Evolutionary conservation across 2,797 vertebrate species (phyloP).

Genomic region (Anguilla anguilla): DNA sequence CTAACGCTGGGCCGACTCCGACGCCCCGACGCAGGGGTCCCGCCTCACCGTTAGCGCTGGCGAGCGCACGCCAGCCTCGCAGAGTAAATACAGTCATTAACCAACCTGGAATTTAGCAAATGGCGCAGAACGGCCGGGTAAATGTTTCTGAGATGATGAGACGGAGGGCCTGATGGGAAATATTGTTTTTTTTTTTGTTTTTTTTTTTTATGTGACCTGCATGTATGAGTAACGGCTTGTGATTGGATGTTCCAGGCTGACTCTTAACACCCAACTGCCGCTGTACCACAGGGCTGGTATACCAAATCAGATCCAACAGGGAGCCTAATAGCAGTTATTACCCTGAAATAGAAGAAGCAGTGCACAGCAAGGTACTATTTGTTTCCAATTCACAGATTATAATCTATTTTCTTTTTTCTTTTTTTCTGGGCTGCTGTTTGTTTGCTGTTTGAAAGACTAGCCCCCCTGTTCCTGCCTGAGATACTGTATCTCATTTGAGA

Average conservation of each 20-base stretch:
- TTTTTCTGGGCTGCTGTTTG: neutral
- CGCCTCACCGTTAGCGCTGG: neutral
- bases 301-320: neutral
- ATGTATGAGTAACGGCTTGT: neutral
- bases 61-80: neutral
- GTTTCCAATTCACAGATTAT: neutral
- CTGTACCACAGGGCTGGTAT: neutral
- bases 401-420: neutral
- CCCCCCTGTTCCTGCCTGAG: neutral
- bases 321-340: slow-evolving; percentile 12
- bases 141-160: slow-evolving; percentile 27
- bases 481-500: too few relatives aligned
- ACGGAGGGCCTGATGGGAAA: neutral
- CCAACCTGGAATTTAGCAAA: slow-evolving; percentile 26
- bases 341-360: slow-evolving; percentile 10
- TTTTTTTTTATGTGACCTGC: neutral
- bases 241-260: neutral
- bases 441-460: neutral
- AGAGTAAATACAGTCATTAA: slow-evolving; percentile 38
- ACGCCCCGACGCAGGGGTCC: neutral
- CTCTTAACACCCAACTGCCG: neutral
- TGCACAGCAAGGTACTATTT: slow-evolving; percentile 8
- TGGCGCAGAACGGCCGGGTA: slow-evolving; percentile 28
- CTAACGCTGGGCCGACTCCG: slow-evolving; percentile 12
- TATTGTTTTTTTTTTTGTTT: neutral